Evolutionary conservation across 2,113 vertebrate species (phyloP).

Genomic region (Artemisiospiza belli): DNA sequence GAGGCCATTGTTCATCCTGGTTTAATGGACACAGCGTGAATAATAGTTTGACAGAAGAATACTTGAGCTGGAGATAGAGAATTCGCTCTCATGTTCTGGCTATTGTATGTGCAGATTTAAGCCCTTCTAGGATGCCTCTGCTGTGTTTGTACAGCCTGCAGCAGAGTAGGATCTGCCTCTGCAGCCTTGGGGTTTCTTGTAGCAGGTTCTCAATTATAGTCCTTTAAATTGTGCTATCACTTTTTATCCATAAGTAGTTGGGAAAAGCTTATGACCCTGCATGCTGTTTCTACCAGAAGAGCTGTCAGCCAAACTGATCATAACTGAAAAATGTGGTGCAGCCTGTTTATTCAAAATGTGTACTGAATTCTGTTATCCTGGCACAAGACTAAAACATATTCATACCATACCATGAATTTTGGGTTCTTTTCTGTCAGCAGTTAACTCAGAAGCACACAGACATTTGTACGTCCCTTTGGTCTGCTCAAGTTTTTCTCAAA

Average conservation of each 20-base stretch:
- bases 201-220: constrained; percentile 32
- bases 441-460: background rate
- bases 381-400: background rate
- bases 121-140: background rate
- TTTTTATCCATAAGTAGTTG: constrained; percentile 21
- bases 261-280: constrained; percentile 13
- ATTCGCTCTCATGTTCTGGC: constrained; percentile 1
- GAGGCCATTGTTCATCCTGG: constrained; percentile 29
- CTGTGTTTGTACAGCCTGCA: background rate
- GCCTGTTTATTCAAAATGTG: background rate
- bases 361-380: background rate
- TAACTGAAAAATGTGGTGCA: constrained; percentile 1
- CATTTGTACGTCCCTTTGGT: background rate
- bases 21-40: background rate
- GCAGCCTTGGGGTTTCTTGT: background rate
- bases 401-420: background rate
- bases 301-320: background rate
- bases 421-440: background rate
- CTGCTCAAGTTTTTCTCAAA: background rate
- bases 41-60: constrained; percentile 21
- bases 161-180: background rate
- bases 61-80: background rate
- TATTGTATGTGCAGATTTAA: constrained; percentile 21
- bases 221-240: background rate
- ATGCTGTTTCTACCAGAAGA: constrained; percentile 7